These are phyloP conservation scores for Falco punctatus DNA, from an alignment of 2,113 vertebrate genomes.

Conservation along the genomic window DNA sequence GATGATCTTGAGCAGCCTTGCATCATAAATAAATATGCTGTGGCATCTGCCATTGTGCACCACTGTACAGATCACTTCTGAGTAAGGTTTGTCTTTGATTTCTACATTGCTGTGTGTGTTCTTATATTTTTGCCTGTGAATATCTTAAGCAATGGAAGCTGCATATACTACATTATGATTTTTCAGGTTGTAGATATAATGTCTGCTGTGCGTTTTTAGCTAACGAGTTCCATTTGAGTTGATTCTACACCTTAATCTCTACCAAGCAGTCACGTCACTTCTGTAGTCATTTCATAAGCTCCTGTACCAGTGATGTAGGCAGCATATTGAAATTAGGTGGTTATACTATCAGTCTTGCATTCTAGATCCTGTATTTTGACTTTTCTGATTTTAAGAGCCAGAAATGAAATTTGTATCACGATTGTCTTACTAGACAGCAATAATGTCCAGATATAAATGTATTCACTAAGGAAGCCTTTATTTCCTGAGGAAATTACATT, in stretches of 20 bases:
- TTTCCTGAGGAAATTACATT: neutral
- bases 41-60: constrained; percentile 66
- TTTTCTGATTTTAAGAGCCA: neutral
- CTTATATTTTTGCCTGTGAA: neutral
- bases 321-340: constrained; percentile 1
- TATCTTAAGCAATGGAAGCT: neutral
- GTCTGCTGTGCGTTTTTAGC: constrained; percentile 1
- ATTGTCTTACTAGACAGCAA: neutral
- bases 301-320: neutral
- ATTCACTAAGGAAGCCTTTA: neutral
- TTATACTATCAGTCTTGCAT: neutral
- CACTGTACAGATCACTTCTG: constrained; percentile 41
- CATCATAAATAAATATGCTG: constrained; percentile 72
- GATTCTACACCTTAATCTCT: constrained; percentile 1
- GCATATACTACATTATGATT: neutral
- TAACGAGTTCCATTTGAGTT: constrained; percentile 45
- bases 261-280: constrained; percentile 32
- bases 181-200: neutral
- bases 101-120: neutral
- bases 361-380: neutral
- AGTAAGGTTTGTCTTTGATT: constrained; percentile 5
- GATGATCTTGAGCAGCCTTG: constrained; percentile 74
- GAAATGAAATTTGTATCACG: neutral
- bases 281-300: constrained; percentile 7
- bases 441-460: neutral